Percentiles rank a stretch among this genome's conserved stretches.
Evolutionary conservation across 2,888 invertebrate genomes (phyloP).

Genomic region (Stramonita haemastoma): DNA sequence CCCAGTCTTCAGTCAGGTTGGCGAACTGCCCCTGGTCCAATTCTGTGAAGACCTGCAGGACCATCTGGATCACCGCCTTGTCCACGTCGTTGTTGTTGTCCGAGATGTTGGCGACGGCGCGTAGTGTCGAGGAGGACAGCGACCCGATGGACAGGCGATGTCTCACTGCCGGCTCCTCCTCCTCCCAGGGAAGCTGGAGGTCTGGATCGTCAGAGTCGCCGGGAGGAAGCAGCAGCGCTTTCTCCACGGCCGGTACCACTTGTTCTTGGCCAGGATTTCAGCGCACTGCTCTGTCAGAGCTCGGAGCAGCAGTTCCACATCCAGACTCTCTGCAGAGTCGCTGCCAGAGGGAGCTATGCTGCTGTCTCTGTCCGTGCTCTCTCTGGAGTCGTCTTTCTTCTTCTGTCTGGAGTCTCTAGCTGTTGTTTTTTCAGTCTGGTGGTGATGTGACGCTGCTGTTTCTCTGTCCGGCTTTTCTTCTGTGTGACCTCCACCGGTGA

Average conservation of each 20-base stretch:
- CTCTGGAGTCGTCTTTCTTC: not conserved
- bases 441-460: not conserved
- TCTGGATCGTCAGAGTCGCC: not conserved
- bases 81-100: not conserved
- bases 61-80: slow-evolving; percentile 1
- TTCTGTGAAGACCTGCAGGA: slow-evolving; percentile 12
- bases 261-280: not conserved
- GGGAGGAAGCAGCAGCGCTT: too few relatives aligned
- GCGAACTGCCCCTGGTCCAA: not conserved
- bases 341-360: not conserved
- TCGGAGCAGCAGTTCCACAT: slow-evolving; percentile 11
- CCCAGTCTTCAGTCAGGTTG: not conserved
- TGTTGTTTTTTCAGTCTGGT: not conserved
- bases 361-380: not conserved
- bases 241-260: not conserved
- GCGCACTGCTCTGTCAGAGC: not conserved
- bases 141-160: not conserved
- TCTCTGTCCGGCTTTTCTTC: not conserved
- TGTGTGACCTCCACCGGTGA: not conserved
- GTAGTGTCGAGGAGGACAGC: not conserved
- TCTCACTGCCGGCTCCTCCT: not conserved
- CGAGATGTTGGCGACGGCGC: slow-evolving; percentile 2
- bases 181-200: too few relatives aligned
- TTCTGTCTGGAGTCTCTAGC: not conserved
- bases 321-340: not conserved